phyloP scores from a whole-genome alignment of 2,113 vertebrate species.

The Arenaria interpres region DNA sequence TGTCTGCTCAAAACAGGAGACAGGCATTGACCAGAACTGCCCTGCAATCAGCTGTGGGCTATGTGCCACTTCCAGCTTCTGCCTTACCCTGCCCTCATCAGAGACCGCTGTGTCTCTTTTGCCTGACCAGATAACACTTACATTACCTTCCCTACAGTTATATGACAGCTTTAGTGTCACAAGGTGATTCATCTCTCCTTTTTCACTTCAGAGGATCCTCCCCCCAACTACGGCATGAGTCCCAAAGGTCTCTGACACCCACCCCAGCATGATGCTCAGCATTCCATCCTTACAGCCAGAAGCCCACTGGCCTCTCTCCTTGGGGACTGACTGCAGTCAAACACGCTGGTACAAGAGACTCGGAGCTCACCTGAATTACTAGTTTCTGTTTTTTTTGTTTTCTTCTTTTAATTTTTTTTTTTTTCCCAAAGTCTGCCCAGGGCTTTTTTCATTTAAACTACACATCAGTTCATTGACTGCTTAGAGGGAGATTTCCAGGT shows the following conservation, averaged over 20 bases:
- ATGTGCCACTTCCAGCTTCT: background rate
- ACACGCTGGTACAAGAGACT: rapidly evolving
- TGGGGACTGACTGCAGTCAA: background rate
- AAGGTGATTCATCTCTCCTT: background rate
- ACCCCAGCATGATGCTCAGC: rapidly evolving
- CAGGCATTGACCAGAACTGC: background rate
- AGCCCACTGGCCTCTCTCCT: background rate
- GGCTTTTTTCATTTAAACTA: background rate
- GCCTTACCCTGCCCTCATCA: background rate
- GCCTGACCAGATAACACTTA: background rate
- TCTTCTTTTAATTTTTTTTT: no score
- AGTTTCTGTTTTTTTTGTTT: background rate
- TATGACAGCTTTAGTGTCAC: background rate
- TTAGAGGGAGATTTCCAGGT: background rate
- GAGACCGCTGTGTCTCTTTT: background rate
- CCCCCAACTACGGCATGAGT: background rate
- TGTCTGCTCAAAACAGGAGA: slow-evolving; percentile 79
- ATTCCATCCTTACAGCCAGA: background rate
- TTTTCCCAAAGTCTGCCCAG: background rate
- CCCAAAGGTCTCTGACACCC: background rate
- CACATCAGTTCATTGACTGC: background rate
- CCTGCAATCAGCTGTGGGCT: background rate
- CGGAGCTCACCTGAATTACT: background rate
- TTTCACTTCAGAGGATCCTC: background rate
- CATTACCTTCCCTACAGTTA: rapidly evolving